Percentiles rank a stretch among this genome's conserved stretches.
Evolutionary conservation across 1,140 invertebrate genomes (phyloP).

Genomic region (Aethina tumida): DNA sequence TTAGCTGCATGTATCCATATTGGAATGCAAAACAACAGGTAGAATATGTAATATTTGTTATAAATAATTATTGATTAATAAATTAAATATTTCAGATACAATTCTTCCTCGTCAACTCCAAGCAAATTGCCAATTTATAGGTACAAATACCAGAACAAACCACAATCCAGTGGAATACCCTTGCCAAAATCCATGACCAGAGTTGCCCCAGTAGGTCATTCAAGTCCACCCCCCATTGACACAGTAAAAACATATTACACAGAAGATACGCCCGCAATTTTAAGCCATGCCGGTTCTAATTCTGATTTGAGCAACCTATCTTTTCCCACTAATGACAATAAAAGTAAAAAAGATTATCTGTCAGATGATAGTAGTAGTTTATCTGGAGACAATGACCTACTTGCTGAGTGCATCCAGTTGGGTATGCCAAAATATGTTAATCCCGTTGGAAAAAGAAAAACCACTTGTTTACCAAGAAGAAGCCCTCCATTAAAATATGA

Average conservation of each 20-base stretch:
- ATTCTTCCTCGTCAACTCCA: conserved; percentile 11
- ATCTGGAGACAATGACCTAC: conserved; percentile 50
- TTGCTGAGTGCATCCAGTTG: conserved; percentile 68
- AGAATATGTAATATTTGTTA: too few species aligned
- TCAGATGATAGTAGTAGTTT: conserved; percentile 51
- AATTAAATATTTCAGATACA: conserved; percentile 8
- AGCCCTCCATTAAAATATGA: too few species aligned
- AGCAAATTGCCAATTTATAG: conserved; percentile 20
- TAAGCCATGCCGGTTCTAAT: conserved; percentile 63
- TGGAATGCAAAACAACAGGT: conserved; percentile 57
- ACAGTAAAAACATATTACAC: conserved; percentile 57
- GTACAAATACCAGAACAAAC: conserved; percentile 14
- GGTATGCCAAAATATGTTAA: conserved; percentile 66
- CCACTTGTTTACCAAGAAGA: too few species aligned
- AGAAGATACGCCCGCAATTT: conserved; percentile 65
- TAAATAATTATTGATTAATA: too few species aligned
- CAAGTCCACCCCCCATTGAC: too few species aligned
- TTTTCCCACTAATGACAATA: conserved; percentile 37
- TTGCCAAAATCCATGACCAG: too few species aligned
- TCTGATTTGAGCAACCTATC: conserved; percentile 67
- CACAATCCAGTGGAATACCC: neutral
- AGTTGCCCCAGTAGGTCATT: too few species aligned
- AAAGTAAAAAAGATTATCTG: conserved; percentile 31
- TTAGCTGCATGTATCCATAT: conserved; percentile 59
- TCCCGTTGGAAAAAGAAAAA: conserved; percentile 26